Conservation (phyloP, 1,140 invertebrate genomes). For the Uloborus diversus region DNA sequence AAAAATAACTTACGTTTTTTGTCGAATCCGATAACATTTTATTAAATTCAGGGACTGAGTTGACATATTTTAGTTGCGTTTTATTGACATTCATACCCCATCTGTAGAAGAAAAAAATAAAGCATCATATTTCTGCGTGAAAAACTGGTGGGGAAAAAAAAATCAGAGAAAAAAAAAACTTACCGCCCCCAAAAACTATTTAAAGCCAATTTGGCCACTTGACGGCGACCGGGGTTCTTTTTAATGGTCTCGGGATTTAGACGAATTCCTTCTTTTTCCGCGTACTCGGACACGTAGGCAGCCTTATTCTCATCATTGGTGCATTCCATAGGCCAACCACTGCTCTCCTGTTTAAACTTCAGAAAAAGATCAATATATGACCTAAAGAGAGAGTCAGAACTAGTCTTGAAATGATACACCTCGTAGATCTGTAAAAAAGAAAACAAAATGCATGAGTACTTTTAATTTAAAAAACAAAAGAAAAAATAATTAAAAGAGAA, state of each 20-base stretch:
- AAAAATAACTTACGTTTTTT: background rate
- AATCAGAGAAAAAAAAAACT: too few relatives aligned
- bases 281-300: background rate
- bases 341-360: background rate
- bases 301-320: too few relatives aligned
- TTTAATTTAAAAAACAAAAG: background rate
- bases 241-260: background rate
- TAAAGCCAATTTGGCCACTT: background rate
- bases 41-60: background rate
- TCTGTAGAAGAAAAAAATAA: background rate
- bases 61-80: too few relatives aligned
- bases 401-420: background rate
- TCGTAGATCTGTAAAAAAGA: conserved; percentile 12
- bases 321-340: too few relatives aligned
- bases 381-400: background rate
- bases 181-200: background rate
- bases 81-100: background rate
- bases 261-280: background rate
- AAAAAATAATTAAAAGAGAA: background rate
- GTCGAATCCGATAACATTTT: background rate
- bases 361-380: conserved; percentile 1
- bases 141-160: too few relatives aligned
- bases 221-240: background rate
- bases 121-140: background rate
- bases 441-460: background rate